These are phyloP conservation scores for Clavelina lepadiformis DNA, from an alignment of 23 tunicate genomes.

Conservation along the genomic window DNA sequence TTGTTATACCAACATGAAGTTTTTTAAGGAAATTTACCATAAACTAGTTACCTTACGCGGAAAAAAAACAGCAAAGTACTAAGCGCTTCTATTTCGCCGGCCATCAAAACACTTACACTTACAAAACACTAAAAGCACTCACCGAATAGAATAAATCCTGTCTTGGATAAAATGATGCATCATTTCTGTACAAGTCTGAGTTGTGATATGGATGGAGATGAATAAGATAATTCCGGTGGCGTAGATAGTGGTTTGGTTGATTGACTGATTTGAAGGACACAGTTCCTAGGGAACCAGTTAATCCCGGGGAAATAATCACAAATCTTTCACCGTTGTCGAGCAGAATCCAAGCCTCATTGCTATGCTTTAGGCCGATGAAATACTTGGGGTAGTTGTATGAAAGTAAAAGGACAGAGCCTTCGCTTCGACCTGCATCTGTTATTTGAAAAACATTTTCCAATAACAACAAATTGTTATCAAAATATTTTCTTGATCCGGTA, in stretches of 20 bases:
- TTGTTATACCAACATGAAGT: too few species aligned
- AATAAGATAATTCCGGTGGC: neutral
- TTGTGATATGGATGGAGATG: slow-evolving; percentile 3
- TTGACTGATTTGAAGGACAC: slow-evolving; percentile 3
- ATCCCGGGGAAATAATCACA: neutral
- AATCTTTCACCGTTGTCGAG: neutral
- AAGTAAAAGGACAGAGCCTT: neutral
- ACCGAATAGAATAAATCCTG: neutral
- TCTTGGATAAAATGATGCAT: neutral
- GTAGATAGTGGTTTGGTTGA: neutral
- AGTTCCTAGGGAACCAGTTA: neutral
- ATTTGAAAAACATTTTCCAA: too few species aligned
- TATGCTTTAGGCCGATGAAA: neutral
- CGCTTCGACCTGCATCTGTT: too few species aligned
- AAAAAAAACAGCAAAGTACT: too few species aligned
- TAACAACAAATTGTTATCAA: too few species aligned
- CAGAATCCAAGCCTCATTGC: slow-evolving; percentile 3
- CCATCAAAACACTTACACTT: too few species aligned
- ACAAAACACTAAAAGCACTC: neutral
- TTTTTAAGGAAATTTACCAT: too few species aligned
- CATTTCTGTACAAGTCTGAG: slow-evolving; percentile 3
- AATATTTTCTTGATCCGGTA: too few species aligned
- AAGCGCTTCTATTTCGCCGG: too few species aligned
- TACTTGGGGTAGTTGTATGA: slow-evolving; percentile 5
- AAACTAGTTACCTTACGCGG: too few species aligned